Evolutionary conservation across 2,113 vertebrate genomes (phyloP).

Genomic region (Tautogolabrus adspersus): DNA sequence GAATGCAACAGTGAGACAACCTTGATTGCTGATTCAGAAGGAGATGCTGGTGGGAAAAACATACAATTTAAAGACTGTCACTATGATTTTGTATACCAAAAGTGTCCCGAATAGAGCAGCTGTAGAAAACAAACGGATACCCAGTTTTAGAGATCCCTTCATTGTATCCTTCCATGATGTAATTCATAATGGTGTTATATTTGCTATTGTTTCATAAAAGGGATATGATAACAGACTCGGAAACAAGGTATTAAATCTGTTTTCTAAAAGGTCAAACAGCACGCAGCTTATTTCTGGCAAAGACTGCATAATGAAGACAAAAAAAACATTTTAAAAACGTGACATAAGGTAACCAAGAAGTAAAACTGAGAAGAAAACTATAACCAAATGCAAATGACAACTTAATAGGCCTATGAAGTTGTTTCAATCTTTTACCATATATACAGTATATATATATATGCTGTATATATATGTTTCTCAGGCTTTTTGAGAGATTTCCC

Average conservation of each 20-base stretch:
- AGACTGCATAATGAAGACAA: not conserved
- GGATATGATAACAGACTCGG: not conserved
- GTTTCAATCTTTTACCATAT: too few species aligned
- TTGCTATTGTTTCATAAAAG: not conserved
- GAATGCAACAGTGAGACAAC: slow-evolving; percentile 1
- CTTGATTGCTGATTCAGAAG: not conserved
- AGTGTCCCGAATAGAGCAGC: too few species aligned
- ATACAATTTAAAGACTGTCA: not conserved
- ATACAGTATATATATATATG: too few species aligned
- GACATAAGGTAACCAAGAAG: not conserved
- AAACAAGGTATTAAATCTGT: not conserved
- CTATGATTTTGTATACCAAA: not conserved
- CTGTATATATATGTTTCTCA: too few species aligned
- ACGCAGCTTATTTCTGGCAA: not conserved
- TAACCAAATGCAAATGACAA: too few species aligned
- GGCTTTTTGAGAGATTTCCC: too few species aligned
- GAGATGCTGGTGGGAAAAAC: slow-evolving; percentile 40
- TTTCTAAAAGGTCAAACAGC: not conserved
- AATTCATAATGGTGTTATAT: not conserved
- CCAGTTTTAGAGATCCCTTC: too few species aligned
- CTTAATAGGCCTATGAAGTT: too few species aligned
- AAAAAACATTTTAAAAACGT: not conserved
- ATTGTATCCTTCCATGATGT: not conserved
- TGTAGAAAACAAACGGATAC: too few species aligned
- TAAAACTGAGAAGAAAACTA: not conserved